Evolutionary conservation across 2,113 vertebrate genomes (phyloP).

Genomic region (Heterocephalus glaber): DNA sequence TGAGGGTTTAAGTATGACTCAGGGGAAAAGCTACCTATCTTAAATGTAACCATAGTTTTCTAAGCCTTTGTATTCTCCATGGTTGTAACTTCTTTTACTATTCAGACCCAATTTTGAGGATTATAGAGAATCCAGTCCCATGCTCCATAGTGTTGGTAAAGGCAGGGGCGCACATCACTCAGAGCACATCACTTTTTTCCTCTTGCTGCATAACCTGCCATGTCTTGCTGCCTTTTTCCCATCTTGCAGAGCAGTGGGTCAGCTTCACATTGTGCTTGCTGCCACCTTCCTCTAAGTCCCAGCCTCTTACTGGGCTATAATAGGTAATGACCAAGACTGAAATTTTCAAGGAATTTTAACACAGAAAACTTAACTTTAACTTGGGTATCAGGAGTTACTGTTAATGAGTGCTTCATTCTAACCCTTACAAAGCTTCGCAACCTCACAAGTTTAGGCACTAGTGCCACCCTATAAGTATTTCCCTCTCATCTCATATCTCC

Average conservation of each 20-base stretch:
- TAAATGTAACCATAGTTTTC: neutral
- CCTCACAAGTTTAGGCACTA: too few species aligned
- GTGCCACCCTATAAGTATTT: fast-evolving
- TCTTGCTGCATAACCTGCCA: neutral
- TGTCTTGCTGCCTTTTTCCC: neutral
- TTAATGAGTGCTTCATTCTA: neutral
- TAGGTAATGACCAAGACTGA: neutral
- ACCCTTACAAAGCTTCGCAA: neutral
- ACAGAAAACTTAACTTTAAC: neutral
- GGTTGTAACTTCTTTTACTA: neutral
- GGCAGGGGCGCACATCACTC: too few species aligned
- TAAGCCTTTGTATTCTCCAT: neutral
- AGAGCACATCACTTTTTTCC: neutral
- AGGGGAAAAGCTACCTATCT: neutral
- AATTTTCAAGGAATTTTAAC: neutral
- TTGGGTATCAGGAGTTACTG: neutral
- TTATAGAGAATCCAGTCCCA: neutral
- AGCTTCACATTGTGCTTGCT: neutral
- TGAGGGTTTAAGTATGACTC: neutral
- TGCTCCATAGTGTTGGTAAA: neutral
- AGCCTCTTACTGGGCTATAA: too few species aligned
- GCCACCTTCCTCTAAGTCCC: neutral
- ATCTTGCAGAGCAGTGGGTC: neutral
- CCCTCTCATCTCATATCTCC: neutral
- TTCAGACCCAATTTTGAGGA: neutral